Conservation (phyloP, 2,113 vertebrate species). For the Smithornis capensis region DNA sequence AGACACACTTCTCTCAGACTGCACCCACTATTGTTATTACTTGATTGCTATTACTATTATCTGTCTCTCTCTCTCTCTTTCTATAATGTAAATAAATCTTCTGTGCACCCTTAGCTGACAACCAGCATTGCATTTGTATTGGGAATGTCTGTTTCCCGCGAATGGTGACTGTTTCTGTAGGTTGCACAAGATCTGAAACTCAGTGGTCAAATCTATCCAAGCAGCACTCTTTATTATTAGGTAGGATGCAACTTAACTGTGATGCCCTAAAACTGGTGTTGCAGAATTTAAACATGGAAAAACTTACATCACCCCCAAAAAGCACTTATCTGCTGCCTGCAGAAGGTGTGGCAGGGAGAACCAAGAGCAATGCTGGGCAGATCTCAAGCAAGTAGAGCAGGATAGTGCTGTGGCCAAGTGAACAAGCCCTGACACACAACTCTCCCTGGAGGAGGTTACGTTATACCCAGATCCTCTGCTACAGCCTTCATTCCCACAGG, state of each 20-base stretch:
- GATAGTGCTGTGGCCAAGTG: not conserved
- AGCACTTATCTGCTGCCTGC: not conserved
- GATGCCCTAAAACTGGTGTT: not conserved
- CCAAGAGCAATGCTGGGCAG: not conserved
- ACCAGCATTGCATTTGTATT: not conserved
- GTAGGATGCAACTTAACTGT: not conserved
- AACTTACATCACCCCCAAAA: conserved; percentile 5
- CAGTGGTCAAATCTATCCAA: not conserved
- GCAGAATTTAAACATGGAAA: not conserved
- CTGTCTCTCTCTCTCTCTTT: not conserved
- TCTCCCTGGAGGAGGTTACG: not conserved
- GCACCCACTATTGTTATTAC: not conserved
- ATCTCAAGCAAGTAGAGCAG: not conserved
- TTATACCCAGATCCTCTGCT: not conserved
- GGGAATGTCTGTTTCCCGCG: not conserved
- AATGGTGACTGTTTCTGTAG: not conserved
- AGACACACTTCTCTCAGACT: not conserved
- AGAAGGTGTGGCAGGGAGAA: conserved; percentile 29
- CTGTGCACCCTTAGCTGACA: not conserved
- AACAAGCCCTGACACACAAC: conserved; percentile 51
- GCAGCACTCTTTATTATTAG: not conserved
- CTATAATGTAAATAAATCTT: not conserved
- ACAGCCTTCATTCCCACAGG: conserved; percentile 40
- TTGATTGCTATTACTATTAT: not conserved
- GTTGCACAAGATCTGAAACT: not conserved